phyloP scores from a whole-genome alignment of 2,113 vertebrate genomes.

The Limnothrissa miodon region DNA sequence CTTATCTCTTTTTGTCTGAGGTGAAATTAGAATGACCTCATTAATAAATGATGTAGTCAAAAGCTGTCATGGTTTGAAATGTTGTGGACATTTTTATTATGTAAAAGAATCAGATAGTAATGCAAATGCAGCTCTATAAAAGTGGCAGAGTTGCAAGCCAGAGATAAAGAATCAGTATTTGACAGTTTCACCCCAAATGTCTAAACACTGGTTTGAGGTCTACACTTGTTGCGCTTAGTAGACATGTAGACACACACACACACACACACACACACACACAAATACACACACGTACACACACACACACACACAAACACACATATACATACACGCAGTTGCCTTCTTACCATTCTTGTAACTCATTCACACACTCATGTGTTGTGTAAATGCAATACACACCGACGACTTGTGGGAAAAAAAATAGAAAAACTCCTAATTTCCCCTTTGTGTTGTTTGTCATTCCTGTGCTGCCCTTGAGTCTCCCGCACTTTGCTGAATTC shows the following conservation, averaged over 20 bases:
- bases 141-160: conserved; percentile 16
- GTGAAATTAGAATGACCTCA: conserved; percentile 18
- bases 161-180: conserved; percentile 26
- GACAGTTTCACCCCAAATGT: not conserved
- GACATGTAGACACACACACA: not conserved
- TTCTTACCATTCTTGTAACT: too few relatives aligned
- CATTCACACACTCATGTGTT: too few relatives aligned
- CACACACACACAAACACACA: not conserved
- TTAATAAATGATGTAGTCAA: conserved; percentile 8
- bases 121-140: not conserved
- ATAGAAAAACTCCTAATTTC: not conserved
- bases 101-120: not conserved
- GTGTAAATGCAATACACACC: too few relatives aligned
- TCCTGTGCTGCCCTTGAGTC: conserved; percentile 27
- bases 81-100: not conserved
- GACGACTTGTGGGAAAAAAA: too few relatives aligned
- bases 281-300: not conserved
- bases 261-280: not conserved
- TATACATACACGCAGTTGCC: not conserved
- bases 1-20: not conserved
- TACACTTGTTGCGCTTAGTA: too few relatives aligned
- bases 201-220: not conserved
- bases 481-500: conserved; percentile 28
- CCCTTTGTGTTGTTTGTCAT: conserved; percentile 8
- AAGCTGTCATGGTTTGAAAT: not conserved